These are phyloP conservation scores for Coptodon rendalli DNA, from an alignment of 2,113 vertebrate species.

Conservation along the genomic window DNA sequence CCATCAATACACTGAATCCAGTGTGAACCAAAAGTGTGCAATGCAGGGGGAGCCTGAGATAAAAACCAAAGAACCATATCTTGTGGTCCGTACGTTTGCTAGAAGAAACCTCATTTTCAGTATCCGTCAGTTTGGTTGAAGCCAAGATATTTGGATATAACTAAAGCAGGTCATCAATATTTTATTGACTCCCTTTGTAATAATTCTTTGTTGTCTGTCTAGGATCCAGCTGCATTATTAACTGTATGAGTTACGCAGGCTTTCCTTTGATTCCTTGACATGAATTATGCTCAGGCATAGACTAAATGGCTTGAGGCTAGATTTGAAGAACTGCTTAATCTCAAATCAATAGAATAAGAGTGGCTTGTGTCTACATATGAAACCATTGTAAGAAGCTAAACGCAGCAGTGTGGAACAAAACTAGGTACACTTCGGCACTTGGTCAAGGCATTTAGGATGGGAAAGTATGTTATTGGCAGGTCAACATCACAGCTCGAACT, in stretches of 20 bases:
- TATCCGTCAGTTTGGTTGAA: neutral
- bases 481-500: slow-evolving; percentile 23
- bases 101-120: neutral
- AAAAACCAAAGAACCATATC: neutral
- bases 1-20: neutral
- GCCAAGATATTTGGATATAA: neutral
- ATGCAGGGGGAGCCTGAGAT: neutral
- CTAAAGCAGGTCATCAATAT: neutral
- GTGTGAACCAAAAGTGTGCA: neutral
- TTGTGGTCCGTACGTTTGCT: fast-evolving
- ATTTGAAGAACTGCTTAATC: neutral
- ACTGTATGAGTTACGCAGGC: neutral
- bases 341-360: neutral
- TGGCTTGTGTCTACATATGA: neutral
- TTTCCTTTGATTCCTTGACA: neutral
- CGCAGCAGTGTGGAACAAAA: neutral
- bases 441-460: slow-evolving; percentile 40
- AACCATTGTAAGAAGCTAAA: neutral
- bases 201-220: neutral
- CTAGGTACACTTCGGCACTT: slow-evolving; percentile 13
- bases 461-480: neutral
- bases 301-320: neutral
- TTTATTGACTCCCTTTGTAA: neutral
- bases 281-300: neutral
- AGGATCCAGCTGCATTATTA: neutral